Base-by-base conservation (phyloP, 2,113 vertebrate genomes). In the Nesoenas mayeri region DNA sequence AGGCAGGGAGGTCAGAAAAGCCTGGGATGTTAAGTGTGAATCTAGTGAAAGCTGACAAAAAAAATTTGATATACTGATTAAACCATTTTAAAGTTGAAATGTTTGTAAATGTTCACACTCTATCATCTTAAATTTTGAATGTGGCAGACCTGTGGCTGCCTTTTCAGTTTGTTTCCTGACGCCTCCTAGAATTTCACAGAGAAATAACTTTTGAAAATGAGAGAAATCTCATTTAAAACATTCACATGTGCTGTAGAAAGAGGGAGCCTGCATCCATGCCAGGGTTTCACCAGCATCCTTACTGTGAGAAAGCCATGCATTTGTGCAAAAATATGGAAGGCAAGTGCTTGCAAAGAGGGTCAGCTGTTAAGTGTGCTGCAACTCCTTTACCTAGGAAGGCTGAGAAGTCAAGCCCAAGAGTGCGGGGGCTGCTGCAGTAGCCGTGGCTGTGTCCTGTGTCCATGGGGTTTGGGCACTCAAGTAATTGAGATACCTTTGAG, bases 121-220 rank as follows among this genome's bases (percentile, higher is more conserved):
- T 51, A 71, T 51, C 57, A 61, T 89, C 82, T 91, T 79, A 82
- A 69, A 85, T 81, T 92, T 89, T n/a, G 74, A 64, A 92, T 28
- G 77, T 84, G 86, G n/a, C 58, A 94, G 94, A 86, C 56, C 85
- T 67, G 20, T 71, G 73, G 10, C 70, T 80, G 42, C 80, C 69
- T 92, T 90, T 66, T 44, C 61, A 15, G 38, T 61, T 86, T 70
- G 50, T 77, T 90, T 88, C 53, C 65, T 70, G 91, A 82, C 71
- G 57, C 54, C 28, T 83, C 69, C 31, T 89, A 71, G 83, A 92
- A 74, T 81, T 25, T 87, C 50, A n/a, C 11, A 28, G 64, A 85
- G 53, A 91, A 90, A 56, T 54, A 2, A n/a, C 54, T 65, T 66
- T 47, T 47, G 18, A 47, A 47, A 47, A 47, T 47, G 44, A 19